Percentiles rank a stretch among this genome's conserved stretches.
Evolutionary conservation across 2,888 invertebrate genomes (phyloP).

Genomic region (Ochlodes sylvanus): DNA sequence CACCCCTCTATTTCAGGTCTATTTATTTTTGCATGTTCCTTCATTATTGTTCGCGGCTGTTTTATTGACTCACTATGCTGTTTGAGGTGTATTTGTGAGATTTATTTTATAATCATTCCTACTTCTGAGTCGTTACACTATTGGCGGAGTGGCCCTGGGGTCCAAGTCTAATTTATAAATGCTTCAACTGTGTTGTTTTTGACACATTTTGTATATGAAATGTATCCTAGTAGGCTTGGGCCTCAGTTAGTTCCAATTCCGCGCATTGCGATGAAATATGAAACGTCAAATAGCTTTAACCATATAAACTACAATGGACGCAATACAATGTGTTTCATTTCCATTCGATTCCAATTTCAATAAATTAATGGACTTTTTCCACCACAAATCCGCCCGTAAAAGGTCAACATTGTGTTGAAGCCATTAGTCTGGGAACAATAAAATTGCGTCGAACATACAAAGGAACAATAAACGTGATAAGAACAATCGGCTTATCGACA

Average conservation of each 20-base stretch:
- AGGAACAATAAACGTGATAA: constrained; percentile 1
- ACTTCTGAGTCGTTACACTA: too few species aligned
- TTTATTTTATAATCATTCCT: too few species aligned
- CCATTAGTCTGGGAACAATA: constrained; percentile 3
- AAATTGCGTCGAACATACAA: constrained; percentile 5
- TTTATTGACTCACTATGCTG: too few species aligned
- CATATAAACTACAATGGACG: neutral
- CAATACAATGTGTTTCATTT: constrained; percentile 1
- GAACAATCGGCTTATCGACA: constrained; percentile 1
- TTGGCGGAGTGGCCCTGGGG: too few species aligned
- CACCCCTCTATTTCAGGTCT: neutral
- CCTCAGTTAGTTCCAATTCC: too few species aligned
- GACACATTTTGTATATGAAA: too few species aligned
- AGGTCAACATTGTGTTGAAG: constrained; percentile 3
- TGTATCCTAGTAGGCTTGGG: too few species aligned
- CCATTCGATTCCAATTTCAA: constrained; percentile 9
- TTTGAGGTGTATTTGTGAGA: too few species aligned
- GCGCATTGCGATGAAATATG: too few species aligned
- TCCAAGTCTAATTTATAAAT: too few species aligned
- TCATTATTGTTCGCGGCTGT: neutral
- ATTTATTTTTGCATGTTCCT: neutral
- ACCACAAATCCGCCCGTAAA: neutral
- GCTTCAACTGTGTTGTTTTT: too few species aligned
- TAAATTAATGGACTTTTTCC: constrained; percentile 6
- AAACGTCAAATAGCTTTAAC: too few species aligned